Evolutionary conservation across 2,797 vertebrate species (phyloP).

Genomic region (Protonibea diacanthus): DNA sequence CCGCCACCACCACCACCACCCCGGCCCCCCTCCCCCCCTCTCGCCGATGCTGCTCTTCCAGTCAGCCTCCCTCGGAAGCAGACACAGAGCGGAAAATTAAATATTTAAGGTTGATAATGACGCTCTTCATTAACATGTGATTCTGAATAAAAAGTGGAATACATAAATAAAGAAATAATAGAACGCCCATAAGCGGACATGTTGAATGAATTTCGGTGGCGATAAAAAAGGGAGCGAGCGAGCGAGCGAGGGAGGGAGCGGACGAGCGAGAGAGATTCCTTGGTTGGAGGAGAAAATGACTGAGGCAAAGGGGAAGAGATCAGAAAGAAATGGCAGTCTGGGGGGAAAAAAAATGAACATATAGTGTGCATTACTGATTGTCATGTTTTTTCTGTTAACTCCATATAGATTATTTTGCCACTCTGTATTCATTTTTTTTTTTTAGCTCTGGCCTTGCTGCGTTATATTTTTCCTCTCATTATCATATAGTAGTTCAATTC

Average conservation of each 20-base stretch:
- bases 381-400: constrained; percentile 57
- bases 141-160: constrained; percentile 86
- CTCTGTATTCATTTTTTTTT: constrained; percentile 38
- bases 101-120: constrained; percentile 88
- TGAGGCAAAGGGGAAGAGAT: constrained; percentile 75
- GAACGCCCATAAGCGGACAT: constrained; percentile 79
- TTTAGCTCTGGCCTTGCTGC: constrained; percentile 22
- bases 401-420: constrained; percentile 55
- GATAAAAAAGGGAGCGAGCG: constrained; percentile 67
- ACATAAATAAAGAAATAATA: constrained; percentile 88
- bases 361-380: constrained; percentile 72
- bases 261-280: constrained; percentile 66
- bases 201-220: constrained; percentile 74
- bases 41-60: constrained; percentile 63
- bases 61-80: constrained; percentile 81
- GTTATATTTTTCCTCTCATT: constrained; percentile 15
- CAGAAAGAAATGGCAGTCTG: constrained; percentile 70
- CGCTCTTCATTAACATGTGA: constrained; percentile 87
- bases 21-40: constrained; percentile 16
- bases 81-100: constrained; percentile 86
- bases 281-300: constrained; percentile 72
- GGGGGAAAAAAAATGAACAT: constrained; percentile 48
- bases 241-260: constrained; percentile 34
- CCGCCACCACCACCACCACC: constrained; percentile 9
- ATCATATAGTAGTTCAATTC: not conserved